Base-by-base conservation (phyloP, 2,888 invertebrate genomes). In the Venusia cambrica region DNA sequence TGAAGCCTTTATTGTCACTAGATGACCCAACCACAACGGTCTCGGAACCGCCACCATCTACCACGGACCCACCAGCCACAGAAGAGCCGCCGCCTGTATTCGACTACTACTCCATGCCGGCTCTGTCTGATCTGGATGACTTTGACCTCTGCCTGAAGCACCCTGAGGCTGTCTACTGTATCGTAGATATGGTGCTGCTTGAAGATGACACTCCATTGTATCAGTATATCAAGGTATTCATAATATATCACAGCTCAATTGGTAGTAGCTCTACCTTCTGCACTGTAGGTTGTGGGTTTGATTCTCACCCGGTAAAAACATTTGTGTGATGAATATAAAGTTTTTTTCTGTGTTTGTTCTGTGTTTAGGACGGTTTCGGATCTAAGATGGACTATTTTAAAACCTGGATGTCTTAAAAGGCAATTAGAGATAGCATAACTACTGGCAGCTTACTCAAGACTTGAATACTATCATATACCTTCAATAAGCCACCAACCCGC, bases 41-140 rank as follows among this genome's bases (percentile, higher is more conserved):
- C 9, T 19, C 37, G 2, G 21, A 27, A n/a, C 42, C 38, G 6
- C 15, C 34, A 14, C 31, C 33, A 1, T 21, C 31, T 4, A 28
- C 48, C 3, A 28, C 53, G 5, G 44, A 53, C 9, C 43, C 55
- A 30, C 47, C 64, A 5, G 50, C 12, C 1, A 24, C 24, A 10
- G 31, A 28, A 9, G 40, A 40, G 7, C 41, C 43, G 4, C 19
- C 14, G 14, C 12, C 22, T 0, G 6, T 44, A 28, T 57, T 79
- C 18, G 84, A 85, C 45, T 85, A 85, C 51, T 55, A 83, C 44
- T 85, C 85, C 1, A 87, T 87, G 85, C 85, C 85, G 5, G 62
- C 62, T 36, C 58, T 87, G 1, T 81, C 85, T 0, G 76, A 87
- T 42, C 56, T 87, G 61, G 85, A 87, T 15, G 85, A 87, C 53